Evolutionary conservation across 2,888 invertebrate genomes (phyloP).

Genomic region (Germaria angustata): DNA sequence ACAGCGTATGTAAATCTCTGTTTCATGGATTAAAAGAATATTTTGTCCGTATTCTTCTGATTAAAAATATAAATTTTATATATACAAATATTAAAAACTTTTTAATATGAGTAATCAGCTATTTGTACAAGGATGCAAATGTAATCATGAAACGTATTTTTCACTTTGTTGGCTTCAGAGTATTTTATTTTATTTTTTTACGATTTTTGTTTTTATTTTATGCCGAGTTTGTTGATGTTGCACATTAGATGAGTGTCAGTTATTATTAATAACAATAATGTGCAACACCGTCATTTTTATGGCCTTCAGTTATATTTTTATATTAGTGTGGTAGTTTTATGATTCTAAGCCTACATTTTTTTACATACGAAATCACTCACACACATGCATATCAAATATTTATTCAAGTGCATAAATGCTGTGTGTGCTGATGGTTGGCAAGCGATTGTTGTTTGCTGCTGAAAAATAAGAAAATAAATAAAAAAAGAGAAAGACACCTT

Average conservation of each 20-base stretch:
- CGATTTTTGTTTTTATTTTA: constrained; percentile 16
- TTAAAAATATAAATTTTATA: not conserved
- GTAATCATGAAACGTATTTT: constrained; percentile 35
- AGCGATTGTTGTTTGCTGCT: constrained; percentile 63
- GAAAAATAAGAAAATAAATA: not conserved
- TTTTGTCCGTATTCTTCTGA: not conserved
- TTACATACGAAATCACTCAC: not conserved
- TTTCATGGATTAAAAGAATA: not conserved
- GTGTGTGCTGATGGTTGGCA: constrained; percentile 55
- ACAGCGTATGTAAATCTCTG: constrained; percentile 22
- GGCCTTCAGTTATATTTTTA: constrained; percentile 64
- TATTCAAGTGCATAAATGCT: constrained; percentile 12
- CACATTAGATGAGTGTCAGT: constrained; percentile 69
- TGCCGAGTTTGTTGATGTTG: constrained; percentile 55
- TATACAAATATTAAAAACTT: constrained; percentile 5
- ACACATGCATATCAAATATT: not conserved
- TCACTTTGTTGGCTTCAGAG: constrained; percentile 32
- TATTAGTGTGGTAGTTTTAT: constrained; percentile 56
- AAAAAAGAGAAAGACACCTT: constrained; percentile 6
- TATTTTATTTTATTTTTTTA: constrained; percentile 21
- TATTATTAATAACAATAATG: constrained; percentile 71
- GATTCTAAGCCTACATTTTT: constrained; percentile 45
- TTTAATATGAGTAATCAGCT: constrained; percentile 1
- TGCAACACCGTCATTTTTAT: constrained; percentile 65
- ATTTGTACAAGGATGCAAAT: not conserved